phyloP scores from a whole-genome alignment of 2,113 vertebrate species.

The Caracal caracal region DNA sequence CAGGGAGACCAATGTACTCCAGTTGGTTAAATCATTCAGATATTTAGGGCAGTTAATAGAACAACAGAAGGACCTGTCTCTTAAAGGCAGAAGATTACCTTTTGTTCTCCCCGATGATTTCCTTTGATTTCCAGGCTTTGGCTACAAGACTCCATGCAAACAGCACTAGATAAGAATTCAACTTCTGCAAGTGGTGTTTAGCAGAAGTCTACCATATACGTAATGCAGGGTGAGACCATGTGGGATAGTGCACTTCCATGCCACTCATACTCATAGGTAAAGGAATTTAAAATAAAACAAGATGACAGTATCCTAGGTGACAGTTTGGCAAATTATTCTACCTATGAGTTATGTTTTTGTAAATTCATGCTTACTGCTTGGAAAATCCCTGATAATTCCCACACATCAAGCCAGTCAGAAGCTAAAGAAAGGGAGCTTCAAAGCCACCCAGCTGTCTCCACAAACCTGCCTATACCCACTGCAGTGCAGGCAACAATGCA shows the following conservation, averaged over 20 bases:
- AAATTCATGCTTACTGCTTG: background rate
- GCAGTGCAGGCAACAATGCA: background rate
- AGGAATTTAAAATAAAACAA: constrained; percentile 8
- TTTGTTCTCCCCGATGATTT: constrained; percentile 55
- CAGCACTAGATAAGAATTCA: constrained; percentile 12
- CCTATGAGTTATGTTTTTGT: background rate
- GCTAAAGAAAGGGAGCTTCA: background rate
- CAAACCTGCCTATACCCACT: background rate
- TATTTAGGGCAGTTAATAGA: constrained; percentile 55
- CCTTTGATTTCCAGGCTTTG: constrained; percentile 59
- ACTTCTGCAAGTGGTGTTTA: background rate
- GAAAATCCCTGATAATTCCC: background rate
- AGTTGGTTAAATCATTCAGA: constrained; percentile 42
- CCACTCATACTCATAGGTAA: background rate
- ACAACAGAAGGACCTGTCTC: background rate
- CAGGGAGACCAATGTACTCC: constrained; percentile 3
- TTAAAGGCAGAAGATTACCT: constrained; percentile 21
- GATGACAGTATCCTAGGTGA: background rate
- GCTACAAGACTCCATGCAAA: constrained; percentile 5
- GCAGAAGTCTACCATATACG: background rate
- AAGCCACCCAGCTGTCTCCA: background rate
- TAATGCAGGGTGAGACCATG: background rate
- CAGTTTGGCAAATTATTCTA: background rate
- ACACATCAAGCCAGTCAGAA: background rate
- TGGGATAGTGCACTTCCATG: background rate